Percentiles rank a stretch among this genome's conserved stretches.
These are phyloP conservation scores for Calypte anna DNA, from an alignment of 2,113 vertebrate genomes.

Conservation along the genomic window DNA sequence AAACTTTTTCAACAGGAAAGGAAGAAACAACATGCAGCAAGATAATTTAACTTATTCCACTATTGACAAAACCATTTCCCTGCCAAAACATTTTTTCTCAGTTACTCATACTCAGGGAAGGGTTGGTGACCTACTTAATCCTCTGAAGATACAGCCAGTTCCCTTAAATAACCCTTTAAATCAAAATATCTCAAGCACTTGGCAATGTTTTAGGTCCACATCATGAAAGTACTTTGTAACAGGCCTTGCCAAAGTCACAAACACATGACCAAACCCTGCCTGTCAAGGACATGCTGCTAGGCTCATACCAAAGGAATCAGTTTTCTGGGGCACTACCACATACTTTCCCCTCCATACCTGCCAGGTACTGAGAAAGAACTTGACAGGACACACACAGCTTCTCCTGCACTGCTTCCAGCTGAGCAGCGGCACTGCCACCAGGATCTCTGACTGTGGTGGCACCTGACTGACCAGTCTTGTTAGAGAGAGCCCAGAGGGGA, in stretches of 20 bases:
- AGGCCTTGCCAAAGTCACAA: not conserved
- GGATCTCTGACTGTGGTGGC: not conserved
- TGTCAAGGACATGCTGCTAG: not conserved
- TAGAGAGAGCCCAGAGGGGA: not conserved
- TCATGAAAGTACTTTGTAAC: not conserved
- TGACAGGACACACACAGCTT: not conserved
- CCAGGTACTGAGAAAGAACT: not conserved
- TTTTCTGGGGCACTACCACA: not conserved
- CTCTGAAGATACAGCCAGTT: not conserved
- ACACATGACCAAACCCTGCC: not conserved
- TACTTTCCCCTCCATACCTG: not conserved
- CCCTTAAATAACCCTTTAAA: not conserved
- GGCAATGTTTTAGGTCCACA: not conserved
- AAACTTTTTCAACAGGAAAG: not conserved
- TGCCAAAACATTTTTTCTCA: not conserved
- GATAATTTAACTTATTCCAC: not conserved
- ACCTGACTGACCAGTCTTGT: not conserved
- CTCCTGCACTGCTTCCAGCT: rapidly evolving
- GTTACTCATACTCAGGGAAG: not conserved
- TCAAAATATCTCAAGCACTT: not conserved
- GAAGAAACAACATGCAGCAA: rapidly evolving
- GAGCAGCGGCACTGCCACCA: not conserved
- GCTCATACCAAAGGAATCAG: not conserved
- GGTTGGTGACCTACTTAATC: not conserved
- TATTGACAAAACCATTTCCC: not conserved